Percentiles rank a stretch among this genome's conserved stretches.
phyloP scores from a whole-genome alignment of 2,888 invertebrate genomes.

The Yponomeuta sedellus region DNA sequence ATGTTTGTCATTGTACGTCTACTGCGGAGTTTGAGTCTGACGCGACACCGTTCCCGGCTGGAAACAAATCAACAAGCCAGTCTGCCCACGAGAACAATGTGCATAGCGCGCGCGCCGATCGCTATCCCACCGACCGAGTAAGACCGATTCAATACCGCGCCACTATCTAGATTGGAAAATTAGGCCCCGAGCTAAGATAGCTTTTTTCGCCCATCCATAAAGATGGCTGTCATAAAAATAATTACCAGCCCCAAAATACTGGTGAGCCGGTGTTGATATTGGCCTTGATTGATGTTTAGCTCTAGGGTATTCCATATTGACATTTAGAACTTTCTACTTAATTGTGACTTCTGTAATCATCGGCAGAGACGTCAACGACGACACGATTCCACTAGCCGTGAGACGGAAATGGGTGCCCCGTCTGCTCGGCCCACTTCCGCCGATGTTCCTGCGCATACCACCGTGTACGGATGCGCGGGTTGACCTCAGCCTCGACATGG shows the following conservation, averaged over 20 bases:
- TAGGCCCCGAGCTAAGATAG: conserved; percentile 1
- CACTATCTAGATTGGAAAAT: conserved; percentile 6
- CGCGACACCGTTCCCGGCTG: conserved; percentile 6
- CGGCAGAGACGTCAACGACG: conserved; percentile 58
- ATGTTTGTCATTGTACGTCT: conserved; percentile 6
- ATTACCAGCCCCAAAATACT: background rate
- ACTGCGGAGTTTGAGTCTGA: conserved; percentile 4
- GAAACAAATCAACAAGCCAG: conserved; percentile 11
- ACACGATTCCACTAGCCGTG: conserved; percentile 60
- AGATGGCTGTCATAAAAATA: conserved; percentile 1
- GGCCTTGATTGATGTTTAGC: background rate
- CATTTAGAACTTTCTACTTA: background rate
- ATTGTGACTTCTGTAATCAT: background rate
- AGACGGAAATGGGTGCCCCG: conserved; percentile 86
- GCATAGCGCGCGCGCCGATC: conserved; percentile 21
- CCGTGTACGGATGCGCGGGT: conserved; percentile 64
- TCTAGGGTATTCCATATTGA: background rate
- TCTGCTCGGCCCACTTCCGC: conserved; percentile 85
- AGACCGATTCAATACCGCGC: background rate
- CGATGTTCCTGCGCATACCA: conserved; percentile 84
- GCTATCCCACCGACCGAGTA: background rate
- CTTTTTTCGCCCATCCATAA: conserved; percentile 1
- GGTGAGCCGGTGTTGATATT: background rate
- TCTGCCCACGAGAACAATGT: conserved; percentile 18
- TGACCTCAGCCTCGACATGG: conserved; percentile 78